These are phyloP conservation scores for Squalus acanthias DNA, from an alignment of 2,797 vertebrate genomes.

Conservation along the genomic window DNA sequence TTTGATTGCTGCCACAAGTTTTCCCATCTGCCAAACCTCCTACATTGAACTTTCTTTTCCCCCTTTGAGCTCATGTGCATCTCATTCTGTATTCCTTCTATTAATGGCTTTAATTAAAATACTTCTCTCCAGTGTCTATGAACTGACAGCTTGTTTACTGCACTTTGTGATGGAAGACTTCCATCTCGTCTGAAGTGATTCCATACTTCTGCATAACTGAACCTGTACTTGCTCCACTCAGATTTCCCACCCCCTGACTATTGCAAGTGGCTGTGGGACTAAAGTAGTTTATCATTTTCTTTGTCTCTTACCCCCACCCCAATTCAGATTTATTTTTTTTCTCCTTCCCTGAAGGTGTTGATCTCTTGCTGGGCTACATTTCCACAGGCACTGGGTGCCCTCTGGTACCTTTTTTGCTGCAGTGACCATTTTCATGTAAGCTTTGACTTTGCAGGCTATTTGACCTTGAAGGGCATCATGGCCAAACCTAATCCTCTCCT, in stretches of 20 bases:
- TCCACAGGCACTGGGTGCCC: neutral
- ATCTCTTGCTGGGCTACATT: neutral
- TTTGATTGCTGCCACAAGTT: neutral
- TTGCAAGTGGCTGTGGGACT: neutral
- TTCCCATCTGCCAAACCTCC: neutral
- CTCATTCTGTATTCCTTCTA: neutral
- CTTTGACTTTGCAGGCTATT: too few relatives aligned
- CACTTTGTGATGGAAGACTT: neutral
- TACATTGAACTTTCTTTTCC: neutral
- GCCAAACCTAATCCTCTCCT: too few relatives aligned
- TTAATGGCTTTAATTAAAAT: neutral
- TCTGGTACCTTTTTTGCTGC: neutral
- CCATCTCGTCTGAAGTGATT: neutral
- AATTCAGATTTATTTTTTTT: too few relatives aligned
- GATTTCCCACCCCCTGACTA: neutral
- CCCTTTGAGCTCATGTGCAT: neutral
- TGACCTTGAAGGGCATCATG: too few relatives aligned
- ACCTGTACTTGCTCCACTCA: neutral
- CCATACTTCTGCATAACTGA: neutral
- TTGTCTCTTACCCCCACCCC: too few relatives aligned
- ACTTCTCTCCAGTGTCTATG: neutral
- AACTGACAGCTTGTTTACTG: neutral
- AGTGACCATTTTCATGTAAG: neutral
- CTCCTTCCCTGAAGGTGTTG: neutral
- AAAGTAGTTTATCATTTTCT: neutral